Base-by-base conservation (phyloP, 2,888 invertebrate genomes). In the Creontiades dilutus region DNA sequence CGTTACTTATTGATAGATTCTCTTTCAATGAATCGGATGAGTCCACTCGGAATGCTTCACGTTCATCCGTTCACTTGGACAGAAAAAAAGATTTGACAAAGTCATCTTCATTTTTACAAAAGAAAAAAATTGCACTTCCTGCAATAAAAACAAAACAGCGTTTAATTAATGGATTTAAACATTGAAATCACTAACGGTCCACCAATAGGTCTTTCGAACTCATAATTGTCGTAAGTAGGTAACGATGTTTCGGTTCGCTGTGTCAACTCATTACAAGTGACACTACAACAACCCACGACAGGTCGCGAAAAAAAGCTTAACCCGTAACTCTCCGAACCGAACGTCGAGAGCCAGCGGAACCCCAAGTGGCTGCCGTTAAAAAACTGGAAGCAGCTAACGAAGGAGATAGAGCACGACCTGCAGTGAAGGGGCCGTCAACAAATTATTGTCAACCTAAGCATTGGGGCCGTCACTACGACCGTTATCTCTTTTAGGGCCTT, bases 381-480 rank as follows among this genome's bases (percentile, higher is more conserved):
- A 52, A 27, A 48, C 27, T 27, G 27, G 19, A 47, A 14, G 47
- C 19, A 82, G 48, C 82, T 82, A 82, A 82, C 82, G 82, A 82
- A 19, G 46, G 47, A 82, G 82, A 82, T 82, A 82, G 23, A 48
- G 47, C 82, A 82, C 82, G 82, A 82, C 13, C 82, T 27, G 82
- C 7, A 19, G 46, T 78, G 78, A 78, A 47, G 47, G 55, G 47
- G 47, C 23, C 82, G 82, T 82, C 82, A 82, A 82, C 82, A 82
- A 82, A 82, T 82, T 82, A 82, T 82, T 82, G 82, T 82, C 82
- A 82, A 82, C 82, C 52, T 82, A 82, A 82, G 82, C 82, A 52
- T 52, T 82, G 82, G 52, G 14, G 46, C 82, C 52, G 16, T 27
- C n/a, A 82, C 82, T 48, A 27, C 52, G 52, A 52, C 47, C 82